A percentile compares a stretch with the other conserved stretches of the same genome.
These are phyloP conservation scores for Sebastes miniatus DNA, from an alignment of 2,797 vertebrate genomes.

Conservation along the genomic window DNA sequence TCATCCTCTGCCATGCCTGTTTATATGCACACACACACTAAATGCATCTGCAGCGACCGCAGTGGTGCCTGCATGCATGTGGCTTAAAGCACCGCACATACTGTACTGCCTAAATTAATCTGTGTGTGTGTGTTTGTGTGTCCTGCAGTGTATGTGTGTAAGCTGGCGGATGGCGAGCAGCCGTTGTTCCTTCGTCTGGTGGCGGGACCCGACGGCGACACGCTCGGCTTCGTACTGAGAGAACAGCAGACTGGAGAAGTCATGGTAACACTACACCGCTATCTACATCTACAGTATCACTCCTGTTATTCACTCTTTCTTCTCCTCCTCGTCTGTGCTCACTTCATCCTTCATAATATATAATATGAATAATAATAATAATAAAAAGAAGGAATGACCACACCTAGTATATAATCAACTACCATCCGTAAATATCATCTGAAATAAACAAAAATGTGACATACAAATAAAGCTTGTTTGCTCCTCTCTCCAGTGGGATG, in stretches of 20 bases:
- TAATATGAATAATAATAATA: not conserved
- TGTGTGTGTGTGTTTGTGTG: slow-evolving; percentile 60
- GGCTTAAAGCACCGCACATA: not conserved
- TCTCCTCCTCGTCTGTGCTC: not conserved
- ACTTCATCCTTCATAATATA: not conserved
- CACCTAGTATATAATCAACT: rapidly evolving
- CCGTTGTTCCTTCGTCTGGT: slow-evolving; percentile 93
- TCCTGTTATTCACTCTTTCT: not conserved
- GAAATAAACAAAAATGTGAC: not conserved
- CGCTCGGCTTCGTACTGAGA: slow-evolving; percentile 92
- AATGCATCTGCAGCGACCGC: slow-evolving; percentile 1
- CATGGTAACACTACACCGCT: slow-evolving; percentile 70
- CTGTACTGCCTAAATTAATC: not conserved
- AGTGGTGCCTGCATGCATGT: slow-evolving; percentile 20
- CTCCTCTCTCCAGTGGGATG: slow-evolving; percentile 88
- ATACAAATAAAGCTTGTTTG: not conserved
- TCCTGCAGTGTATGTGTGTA: slow-evolving; percentile 91
- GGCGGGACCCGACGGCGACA: slow-evolving; percentile 89
- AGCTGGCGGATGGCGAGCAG: slow-evolving; percentile 91
- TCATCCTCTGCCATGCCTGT: slow-evolving; percentile 28
- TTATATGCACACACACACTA: slow-evolving; percentile 5
- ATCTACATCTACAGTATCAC: not conserved
- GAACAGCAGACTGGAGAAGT: slow-evolving; percentile 98
- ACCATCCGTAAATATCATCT: too few species aligned
- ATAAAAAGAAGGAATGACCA: not conserved